Evolutionary conservation across 2,888 invertebrate genomes (phyloP).

Genomic region (Azorinus chamasolen): DNA sequence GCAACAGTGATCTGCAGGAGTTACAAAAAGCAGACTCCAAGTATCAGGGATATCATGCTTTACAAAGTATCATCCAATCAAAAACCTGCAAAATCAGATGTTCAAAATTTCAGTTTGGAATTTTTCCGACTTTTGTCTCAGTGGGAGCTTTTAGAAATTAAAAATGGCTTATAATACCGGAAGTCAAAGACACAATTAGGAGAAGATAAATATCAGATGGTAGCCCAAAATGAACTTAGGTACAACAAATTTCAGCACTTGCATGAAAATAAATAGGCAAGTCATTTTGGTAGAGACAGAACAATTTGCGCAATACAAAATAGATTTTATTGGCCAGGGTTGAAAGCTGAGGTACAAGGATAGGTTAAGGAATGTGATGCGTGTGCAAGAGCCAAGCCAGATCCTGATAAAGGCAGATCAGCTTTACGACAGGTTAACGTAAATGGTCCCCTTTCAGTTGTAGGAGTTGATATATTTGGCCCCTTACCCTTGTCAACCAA

Average conservation of each 20-base stretch:
- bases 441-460: constrained; percentile 21
- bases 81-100: too few species aligned
- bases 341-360: constrained; percentile 31
- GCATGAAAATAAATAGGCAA: too few species aligned
- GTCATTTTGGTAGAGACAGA: constrained; percentile 59
- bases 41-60: not conserved
- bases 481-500: constrained; percentile 48
- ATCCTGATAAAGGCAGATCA: constrained; percentile 33
- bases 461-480: constrained; percentile 57
- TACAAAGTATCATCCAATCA: not conserved
- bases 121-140: too few species aligned
- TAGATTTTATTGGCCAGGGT: constrained; percentile 60
- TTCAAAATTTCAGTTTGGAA: too few species aligned
- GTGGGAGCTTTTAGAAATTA: too few species aligned
- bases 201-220: too few species aligned
- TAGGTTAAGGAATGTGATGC: constrained; percentile 53
- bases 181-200: too few species aligned
- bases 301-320: constrained; percentile 50
- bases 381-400: constrained; percentile 54
- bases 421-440: constrained; percentile 21
- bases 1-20: not conserved
- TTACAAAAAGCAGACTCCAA: not conserved
- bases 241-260: too few species aligned
- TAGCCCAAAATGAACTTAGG: too few species aligned
- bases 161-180: too few species aligned